Evolutionary conservation across 23 tunicate species (phyloP), one percentile per base, ranked within the genome.

Genomic region (Ascidia mentula): DNA sequence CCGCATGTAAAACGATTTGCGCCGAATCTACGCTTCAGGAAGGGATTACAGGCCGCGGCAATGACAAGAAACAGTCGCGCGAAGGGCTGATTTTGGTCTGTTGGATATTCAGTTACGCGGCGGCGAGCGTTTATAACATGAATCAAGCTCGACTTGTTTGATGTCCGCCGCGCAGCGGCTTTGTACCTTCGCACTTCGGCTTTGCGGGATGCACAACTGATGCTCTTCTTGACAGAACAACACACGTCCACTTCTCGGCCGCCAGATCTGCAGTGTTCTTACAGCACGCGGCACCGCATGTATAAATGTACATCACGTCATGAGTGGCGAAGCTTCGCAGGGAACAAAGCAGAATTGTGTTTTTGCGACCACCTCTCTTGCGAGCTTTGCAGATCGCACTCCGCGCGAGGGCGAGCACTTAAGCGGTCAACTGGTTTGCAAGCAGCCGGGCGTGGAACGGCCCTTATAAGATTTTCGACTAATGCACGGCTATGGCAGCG

Each of bases 61-160:
- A 53, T 53, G 65, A 53, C 65, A 53, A 53, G 65, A 53, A 53
- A 53, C 65, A 5, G 65, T 9, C 65, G 65, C 24, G 65, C 24
- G 24, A 53, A 20, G 12, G 65, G 24, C 65, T 28, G 65, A 26
- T 20, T 28, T 53, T 9, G 28, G 24, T 3, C 65, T 28, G 65
- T 53, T 53, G 65, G 65, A 28, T 53, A 53, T 53, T 53, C 1
- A 53, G 65, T 53, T 53, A 53, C 65, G 13, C 65, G 65, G 22
- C 24, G 65, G 24, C 24, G 12, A 53, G 65, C 65, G 53, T 42
- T 42, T 42, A 15, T 42, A n/a, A 15, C 53, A 28, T 53, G 65
- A 53, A 53, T 53, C 65, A 53, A 3, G 13, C 65, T 26, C 65
- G 65, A 1, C 13, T 53, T 53, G 65, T 53, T 53, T 28, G 24